Conservation (phyloP, 2,797 vertebrate species). For the Aselliscus stoliczkanus region DNA sequence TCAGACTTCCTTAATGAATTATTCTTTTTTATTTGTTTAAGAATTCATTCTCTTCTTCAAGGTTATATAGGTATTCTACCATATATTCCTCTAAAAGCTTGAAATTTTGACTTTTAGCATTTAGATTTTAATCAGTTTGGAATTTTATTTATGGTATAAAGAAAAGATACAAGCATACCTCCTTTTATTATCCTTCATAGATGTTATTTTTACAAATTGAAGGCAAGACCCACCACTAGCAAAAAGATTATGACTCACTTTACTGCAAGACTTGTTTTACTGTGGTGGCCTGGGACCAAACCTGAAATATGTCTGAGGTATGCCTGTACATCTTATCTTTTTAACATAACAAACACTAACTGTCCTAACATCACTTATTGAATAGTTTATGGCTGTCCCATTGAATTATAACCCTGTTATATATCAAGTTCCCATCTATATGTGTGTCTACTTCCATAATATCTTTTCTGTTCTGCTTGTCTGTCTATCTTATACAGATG, state of each 20-base stretch:
- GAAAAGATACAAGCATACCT: neutral
- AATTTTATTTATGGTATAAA: neutral
- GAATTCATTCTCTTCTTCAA: neutral
- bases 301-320: neutral
- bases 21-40: neutral
- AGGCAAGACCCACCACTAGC: neutral
- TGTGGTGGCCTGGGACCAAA: neutral
- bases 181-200: neutral
- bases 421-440: neutral
- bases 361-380: neutral
- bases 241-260: neutral
- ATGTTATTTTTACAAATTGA: neutral
- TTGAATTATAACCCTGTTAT: neutral
- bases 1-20: neutral
- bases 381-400: neutral
- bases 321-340: neutral
- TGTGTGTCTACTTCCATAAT: neutral
- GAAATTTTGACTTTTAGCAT: neutral
- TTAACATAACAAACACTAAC: neutral
- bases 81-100: slow-evolving; percentile 1
- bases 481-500: neutral
- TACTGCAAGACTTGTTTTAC: neutral
- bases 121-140: slow-evolving; percentile 3
- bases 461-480: neutral
- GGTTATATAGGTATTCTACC: neutral